phyloP scores from a whole-genome alignment of 2,888 invertebrate genomes.

The Lepeophtheirus nordmannii region DNA sequence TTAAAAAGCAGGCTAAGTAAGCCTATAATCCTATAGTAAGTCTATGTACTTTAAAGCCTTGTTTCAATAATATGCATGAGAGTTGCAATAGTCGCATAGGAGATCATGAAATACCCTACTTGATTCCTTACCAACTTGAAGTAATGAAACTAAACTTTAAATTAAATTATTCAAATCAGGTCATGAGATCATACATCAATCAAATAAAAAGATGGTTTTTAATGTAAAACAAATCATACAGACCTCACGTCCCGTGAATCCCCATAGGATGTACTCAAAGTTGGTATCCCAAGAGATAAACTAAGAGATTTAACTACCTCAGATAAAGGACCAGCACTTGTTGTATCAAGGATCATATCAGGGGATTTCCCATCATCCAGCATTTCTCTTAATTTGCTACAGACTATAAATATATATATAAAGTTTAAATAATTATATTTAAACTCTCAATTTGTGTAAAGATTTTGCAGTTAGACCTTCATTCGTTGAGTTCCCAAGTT shows the following conservation, averaged over 20 bases:
- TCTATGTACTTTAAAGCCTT: too few relatives aligned
- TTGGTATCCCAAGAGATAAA: slow-evolving; percentile 59
- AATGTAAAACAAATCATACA: background rate
- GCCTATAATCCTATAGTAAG: too few relatives aligned
- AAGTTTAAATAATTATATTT: background rate
- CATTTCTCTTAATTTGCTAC: slow-evolving; percentile 33
- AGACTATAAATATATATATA: background rate
- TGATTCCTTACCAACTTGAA: too few relatives aligned
- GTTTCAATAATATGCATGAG: too few relatives aligned
- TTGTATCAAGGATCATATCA: slow-evolving; percentile 64
- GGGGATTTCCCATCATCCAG: slow-evolving; percentile 49
- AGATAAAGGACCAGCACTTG: slow-evolving; percentile 60
- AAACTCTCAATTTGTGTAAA: too few relatives aligned
- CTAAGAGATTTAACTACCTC: slow-evolving; percentile 73
- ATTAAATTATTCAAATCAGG: too few relatives aligned
- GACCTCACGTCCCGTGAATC: slow-evolving; percentile 55
- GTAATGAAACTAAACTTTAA: too few relatives aligned
- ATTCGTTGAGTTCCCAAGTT: background rate
- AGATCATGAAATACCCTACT: too few relatives aligned
- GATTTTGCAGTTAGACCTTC: background rate
- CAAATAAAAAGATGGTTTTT: too few relatives aligned
- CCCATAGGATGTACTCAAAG: slow-evolving; percentile 68
- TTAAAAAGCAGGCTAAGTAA: too few relatives aligned
- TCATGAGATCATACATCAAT: too few relatives aligned
- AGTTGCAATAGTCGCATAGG: too few relatives aligned